Evolutionary conservation across 1,140 invertebrate genomes (phyloP).

Genomic region (silkworm (Bombyx mori)): ASM3026992v2 NC_085119.1:9699501-9700000

Average conservation of each 20-base stretch:
- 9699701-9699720: slow-evolving; percentile 61
- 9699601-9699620: slow-evolving; percentile 60
- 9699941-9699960: slow-evolving; percentile 71
- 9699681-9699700: slow-evolving; percentile 63
- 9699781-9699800: slow-evolving; percentile 60
- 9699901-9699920: slow-evolving; percentile 64
- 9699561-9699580: slow-evolving; percentile 57
- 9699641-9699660: slow-evolving; percentile 65
- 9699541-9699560: slow-evolving; percentile 45
- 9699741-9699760: slow-evolving; percentile 10
- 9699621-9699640: slow-evolving; percentile 69
- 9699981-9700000: slow-evolving; percentile 69
- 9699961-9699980: slow-evolving; percentile 70
- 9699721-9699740: slow-evolving; percentile 16
- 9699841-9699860: slow-evolving; percentile 64
- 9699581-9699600: slow-evolving; percentile 63
- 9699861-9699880: slow-evolving; percentile 54
- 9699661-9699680: slow-evolving; percentile 56
- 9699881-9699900: slow-evolving; percentile 64
- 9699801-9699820: slow-evolving; percentile 72
- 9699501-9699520: slow-evolving; percentile 73
- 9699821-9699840: slow-evolving; percentile 72
- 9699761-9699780: slow-evolving; percentile 22
- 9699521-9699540: slow-evolving; percentile 74
- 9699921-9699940: slow-evolving; percentile 68